Evolutionary conservation across 2,797 vertebrate genomes (phyloP), one percentile per base, ranked within the genome.

Genomic region (Micromesistius poutassou): DNA sequence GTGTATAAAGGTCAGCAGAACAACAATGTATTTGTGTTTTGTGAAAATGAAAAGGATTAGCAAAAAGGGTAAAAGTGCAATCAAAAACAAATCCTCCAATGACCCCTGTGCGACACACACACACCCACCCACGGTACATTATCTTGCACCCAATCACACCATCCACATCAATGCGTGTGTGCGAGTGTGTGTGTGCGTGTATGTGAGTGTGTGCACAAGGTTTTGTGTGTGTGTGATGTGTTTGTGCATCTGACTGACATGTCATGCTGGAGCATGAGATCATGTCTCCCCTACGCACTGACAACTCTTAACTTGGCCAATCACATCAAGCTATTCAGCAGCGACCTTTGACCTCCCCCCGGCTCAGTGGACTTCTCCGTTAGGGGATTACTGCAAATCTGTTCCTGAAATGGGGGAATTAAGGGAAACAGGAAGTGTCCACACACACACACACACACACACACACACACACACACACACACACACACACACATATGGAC

Each of bases 341-440:
- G 73, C 83, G 78, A 92, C 85, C 90, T 91, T 76, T 74, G 87
- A 93, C 89, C 91, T 66, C 62, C 25, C n/a, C 78, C 77, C 80
- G 66, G 71, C 87, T 88, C 83, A 74, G 83, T 78, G 78, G 85
- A 89, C 77, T 86, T 88, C 88, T 89, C 88, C 87, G 82, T 92
- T 89, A 82, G 78, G 86, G 89, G 90, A 91, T 93, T 91, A 92
- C 81, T 80, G 84, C 84, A 90, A 91, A 92, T 91, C 85, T 89
- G 86, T 89, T 91, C 85, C 85, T 87, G 88, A 91, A 91, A 90
- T 71, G 79, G 83, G 86, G 85, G 85, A 88, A 84, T 90, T 86
- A 85, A 81, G 80, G 83, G 50, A 79, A 88, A 88, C 72, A 68
- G 74, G 78, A 85, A 88, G 83, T 85, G 78, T 35, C 74, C 76